A percentile compares a stretch with the other conserved stretches of the same genome.
Conservation (phyloP, 2,888 invertebrate genomes). For the Prostheceraeus crozeri region DNA sequence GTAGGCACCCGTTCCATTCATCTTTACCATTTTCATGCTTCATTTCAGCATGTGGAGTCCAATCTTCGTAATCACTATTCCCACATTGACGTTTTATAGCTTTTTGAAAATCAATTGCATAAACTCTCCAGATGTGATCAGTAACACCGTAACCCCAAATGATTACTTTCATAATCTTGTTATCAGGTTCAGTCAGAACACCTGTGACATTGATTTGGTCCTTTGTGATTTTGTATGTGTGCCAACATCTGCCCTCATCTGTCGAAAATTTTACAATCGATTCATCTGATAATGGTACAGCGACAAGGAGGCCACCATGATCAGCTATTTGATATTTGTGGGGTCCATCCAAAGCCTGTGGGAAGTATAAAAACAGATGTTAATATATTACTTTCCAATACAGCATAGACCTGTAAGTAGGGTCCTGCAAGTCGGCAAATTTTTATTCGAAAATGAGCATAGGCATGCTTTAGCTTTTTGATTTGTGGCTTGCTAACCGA, state of each 20-base stretch:
- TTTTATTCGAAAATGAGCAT: no score
- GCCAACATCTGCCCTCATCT: constrained; percentile 56
- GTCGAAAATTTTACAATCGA: constrained; percentile 51
- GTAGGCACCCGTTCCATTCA: constrained; percentile 48
- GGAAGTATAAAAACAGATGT: no score
- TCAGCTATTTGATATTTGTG: constrained; percentile 54
- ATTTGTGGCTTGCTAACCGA: no score
- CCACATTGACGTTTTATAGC: constrained; percentile 46
- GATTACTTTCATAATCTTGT: constrained; percentile 49
- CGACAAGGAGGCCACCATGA: constrained; percentile 53
- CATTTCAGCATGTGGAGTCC: constrained; percentile 47
- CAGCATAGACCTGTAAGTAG: no score
- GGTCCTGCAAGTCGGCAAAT: no score
- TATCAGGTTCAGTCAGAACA: constrained; percentile 53
- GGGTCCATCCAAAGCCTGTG: constrained; percentile 53
- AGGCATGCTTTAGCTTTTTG: no score
- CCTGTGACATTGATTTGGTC: constrained; percentile 43
- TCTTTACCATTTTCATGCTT: constrained; percentile 41
- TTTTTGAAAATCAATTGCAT: constrained; percentile 50
- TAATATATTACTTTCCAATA: not conserved
- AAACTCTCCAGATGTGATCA: constrained; percentile 46
- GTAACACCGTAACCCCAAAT: constrained; percentile 50
- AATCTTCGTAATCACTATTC: constrained; percentile 47
- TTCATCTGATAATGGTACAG: constrained; percentile 44
- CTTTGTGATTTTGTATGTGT: constrained; percentile 49